A percentile compares a stretch with the other conserved stretches of the same genome.
phyloP scores from a whole-genome alignment of 2,797 vertebrate species.

The Onychomys arenicola region DNA sequence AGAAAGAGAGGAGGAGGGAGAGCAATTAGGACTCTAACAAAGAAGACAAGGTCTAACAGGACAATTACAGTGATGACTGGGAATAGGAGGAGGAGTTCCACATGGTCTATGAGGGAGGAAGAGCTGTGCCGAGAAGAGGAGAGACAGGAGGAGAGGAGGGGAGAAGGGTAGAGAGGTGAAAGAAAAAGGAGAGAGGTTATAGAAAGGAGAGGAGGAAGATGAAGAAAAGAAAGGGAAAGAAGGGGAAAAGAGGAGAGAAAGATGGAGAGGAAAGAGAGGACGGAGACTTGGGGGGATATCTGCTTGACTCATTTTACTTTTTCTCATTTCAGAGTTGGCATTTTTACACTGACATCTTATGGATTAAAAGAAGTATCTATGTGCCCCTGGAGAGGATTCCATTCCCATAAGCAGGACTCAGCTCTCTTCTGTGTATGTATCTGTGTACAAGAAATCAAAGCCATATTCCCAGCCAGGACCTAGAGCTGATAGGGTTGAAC shows the following conservation, averaged over 20 bases:
- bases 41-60: neutral
- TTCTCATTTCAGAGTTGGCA: too few relatives aligned
- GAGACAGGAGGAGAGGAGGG: neutral
- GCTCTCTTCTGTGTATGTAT: slow-evolving; percentile 94
- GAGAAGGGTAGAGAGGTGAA: too few relatives aligned
- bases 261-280: too few relatives aligned
- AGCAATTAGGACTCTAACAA: neutral
- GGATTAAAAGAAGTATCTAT: neutral
- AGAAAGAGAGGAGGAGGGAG: neutral
- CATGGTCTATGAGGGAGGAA: neutral
- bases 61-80: neutral
- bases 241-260: too few relatives aligned
- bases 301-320: too few relatives aligned
- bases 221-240: neutral
- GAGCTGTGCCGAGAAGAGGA: neutral
- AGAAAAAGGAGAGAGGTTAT: too few relatives aligned
- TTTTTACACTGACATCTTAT: neutral
- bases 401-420: neutral
- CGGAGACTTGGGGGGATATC: too few relatives aligned
- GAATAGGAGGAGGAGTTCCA: neutral
- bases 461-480: neutral
- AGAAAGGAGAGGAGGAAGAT: neutral
- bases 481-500: neutral
- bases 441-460: neutral
- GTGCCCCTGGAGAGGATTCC: neutral